Percentiles rank a stretch among this genome's conserved stretches.
Conservation (phyloP, 2,888 invertebrate species). For the Eremobia ochroleuca region DNA sequence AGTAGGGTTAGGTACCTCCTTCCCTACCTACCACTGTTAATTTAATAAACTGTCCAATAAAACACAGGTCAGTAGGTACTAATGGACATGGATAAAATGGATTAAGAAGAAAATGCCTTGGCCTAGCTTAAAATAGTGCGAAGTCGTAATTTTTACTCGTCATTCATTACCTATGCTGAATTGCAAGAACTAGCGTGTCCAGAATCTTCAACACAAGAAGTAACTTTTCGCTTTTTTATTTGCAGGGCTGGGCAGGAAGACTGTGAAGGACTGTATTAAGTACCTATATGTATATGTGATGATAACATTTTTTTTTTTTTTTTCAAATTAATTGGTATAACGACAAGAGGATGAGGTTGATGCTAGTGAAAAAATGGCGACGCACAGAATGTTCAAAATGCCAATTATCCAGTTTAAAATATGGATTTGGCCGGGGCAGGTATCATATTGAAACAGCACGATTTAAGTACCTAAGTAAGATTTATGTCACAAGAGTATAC, state of each 20-base stretch:
- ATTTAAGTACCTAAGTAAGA: not conserved
- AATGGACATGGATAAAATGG: not conserved
- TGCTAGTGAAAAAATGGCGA: not conserved
- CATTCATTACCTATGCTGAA: not conserved
- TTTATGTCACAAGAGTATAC: not conserved
- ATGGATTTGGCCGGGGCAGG: not conserved
- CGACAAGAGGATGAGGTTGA: not conserved
- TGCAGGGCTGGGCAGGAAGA: not conserved
- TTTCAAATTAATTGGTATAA: not conserved
- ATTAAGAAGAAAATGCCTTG: constrained; percentile 1
- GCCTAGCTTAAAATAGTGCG: constrained; percentile 13
- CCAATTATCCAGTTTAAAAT: not conserved
- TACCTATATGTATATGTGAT: not conserved
- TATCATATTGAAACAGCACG: not conserved
- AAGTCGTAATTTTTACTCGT: constrained; percentile 2
- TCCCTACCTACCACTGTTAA: constrained; percentile 1
- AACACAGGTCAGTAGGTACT: not conserved
- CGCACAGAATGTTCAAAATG: not conserved
- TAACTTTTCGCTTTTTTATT: not conserved
- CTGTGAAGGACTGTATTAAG: not conserved
- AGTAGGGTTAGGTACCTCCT: not conserved
- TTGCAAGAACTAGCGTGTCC: not conserved
- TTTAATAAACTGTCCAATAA: constrained; percentile 20
- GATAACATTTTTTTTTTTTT: not conserved
- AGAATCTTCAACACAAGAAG: not conserved